phyloP scores from a whole-genome alignment of 1,140 invertebrate species.

The Danaus plexippus region DNA sequence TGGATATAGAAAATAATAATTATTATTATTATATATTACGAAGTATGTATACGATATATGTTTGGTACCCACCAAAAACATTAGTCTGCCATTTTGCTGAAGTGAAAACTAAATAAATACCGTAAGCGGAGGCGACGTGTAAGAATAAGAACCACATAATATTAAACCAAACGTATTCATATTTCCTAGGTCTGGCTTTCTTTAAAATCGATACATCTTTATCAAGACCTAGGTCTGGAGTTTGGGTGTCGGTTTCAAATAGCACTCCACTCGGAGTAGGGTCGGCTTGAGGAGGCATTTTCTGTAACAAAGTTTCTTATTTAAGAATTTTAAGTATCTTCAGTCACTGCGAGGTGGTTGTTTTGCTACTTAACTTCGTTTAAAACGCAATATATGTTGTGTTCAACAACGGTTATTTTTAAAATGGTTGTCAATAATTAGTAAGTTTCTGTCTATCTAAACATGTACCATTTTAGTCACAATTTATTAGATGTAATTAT shows the following conservation, averaged over 20 bases:
- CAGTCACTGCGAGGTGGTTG: too few relatives aligned
- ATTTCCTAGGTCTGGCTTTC: slow-evolving; percentile 55
- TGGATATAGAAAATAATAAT: slow-evolving; percentile 40
- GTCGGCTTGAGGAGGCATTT: slow-evolving; percentile 76
- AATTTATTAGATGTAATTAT: too few relatives aligned
- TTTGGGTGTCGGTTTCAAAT: slow-evolving; percentile 72
- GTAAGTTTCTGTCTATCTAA: too few relatives aligned
- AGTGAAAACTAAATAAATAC: slow-evolving; percentile 78
- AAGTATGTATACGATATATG: neutral
- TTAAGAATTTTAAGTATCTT: neutral
- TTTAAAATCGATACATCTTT: slow-evolving; percentile 47
- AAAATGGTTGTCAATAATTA: too few relatives aligned
- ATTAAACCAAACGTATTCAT: slow-evolving; percentile 86
- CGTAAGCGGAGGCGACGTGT: slow-evolving; percentile 83
- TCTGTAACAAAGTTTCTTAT: slow-evolving; percentile 28
- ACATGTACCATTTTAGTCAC: too few relatives aligned
- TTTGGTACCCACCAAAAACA: slow-evolving; percentile 75
- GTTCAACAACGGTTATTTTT: too few relatives aligned
- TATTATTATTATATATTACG: slow-evolving; percentile 4
- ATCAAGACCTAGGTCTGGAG: slow-evolving; percentile 49
- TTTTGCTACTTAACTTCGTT: too few relatives aligned
- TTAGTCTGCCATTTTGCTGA: slow-evolving; percentile 79
- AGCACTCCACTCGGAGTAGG: slow-evolving; percentile 72
- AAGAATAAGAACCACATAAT: slow-evolving; percentile 81
- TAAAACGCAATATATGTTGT: too few relatives aligned